A percentile compares a stretch with the other conserved stretches of the same genome.
These are phyloP conservation scores for Drosophila kanapiae DNA, from an alignment of 1,140 invertebrate genomes.

Conservation along the genomic window DNA sequence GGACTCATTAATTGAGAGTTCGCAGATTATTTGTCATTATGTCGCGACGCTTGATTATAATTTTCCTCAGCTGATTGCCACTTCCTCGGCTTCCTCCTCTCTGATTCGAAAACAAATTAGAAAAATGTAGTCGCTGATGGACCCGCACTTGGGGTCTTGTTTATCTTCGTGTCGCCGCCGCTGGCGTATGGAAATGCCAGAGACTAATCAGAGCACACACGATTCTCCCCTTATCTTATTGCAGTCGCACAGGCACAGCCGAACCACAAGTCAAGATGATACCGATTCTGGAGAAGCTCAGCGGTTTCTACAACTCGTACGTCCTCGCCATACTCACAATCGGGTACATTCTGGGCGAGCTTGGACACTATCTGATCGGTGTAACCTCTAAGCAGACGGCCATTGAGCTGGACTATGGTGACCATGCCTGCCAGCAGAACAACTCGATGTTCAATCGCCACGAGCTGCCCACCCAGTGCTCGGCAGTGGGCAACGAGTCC, in stretches of 20 bases:
- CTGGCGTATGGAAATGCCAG: neutral
- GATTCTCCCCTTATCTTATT: neutral
- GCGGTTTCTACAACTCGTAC: slow-evolving; percentile 90
- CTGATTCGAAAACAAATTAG: slow-evolving; percentile 22
- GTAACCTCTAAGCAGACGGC: slow-evolving; percentile 94
- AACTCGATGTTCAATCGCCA: slow-evolving; percentile 86
- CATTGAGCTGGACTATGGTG: slow-evolving; percentile 94
- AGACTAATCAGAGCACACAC: slow-evolving; percentile 9
- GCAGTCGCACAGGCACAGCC: neutral
- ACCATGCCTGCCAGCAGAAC: slow-evolving; percentile 94
- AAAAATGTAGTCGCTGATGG: slow-evolving; percentile 8
- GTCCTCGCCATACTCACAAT: slow-evolving; percentile 91
- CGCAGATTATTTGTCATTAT: slow-evolving; percentile 61
- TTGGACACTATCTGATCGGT: slow-evolving; percentile 95
- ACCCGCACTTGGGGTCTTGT: neutral
- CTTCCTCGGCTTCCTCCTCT: neutral
- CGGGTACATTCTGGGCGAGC: slow-evolving; percentile 93
- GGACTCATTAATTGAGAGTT: slow-evolving; percentile 43
- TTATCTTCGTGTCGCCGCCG: slow-evolving; percentile 10
- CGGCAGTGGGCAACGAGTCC: slow-evolving; percentile 75
- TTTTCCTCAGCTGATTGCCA: slow-evolving; percentile 1
- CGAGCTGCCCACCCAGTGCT: slow-evolving; percentile 89
- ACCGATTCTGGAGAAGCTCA: slow-evolving; percentile 87
- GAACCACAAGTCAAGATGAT: slow-evolving; percentile 55
- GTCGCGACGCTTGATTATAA: slow-evolving; percentile 45